These are phyloP conservation scores for Helarctos malayanus DNA, from an alignment of 2,797 vertebrate species.

Conservation along the genomic window DNA sequence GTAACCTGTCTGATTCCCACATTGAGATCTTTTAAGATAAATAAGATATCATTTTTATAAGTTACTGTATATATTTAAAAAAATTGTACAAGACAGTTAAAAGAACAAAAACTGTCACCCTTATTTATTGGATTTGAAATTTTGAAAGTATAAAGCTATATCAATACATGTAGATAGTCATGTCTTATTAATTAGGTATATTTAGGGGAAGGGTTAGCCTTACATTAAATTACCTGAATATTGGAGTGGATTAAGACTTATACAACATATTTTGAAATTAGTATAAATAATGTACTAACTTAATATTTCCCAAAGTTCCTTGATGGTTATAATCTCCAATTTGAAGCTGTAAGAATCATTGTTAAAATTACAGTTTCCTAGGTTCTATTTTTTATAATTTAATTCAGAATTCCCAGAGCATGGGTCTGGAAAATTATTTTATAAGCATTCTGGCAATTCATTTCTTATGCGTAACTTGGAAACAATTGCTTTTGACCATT, in stretches of 20 bases:
- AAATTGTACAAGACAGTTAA: background rate
- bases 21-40: background rate
- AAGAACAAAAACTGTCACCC: background rate
- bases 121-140: background rate
- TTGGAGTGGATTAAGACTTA: background rate
- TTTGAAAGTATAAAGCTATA: background rate
- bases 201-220: background rate
- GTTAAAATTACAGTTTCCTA: constrained; percentile 21
- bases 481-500: background rate
- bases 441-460: background rate
- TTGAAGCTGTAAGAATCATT: background rate
- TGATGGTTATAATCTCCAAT: background rate
- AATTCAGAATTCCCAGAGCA: background rate
- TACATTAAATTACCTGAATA: background rate
- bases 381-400: background rate
- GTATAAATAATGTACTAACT: background rate
- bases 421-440: background rate
- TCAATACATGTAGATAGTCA: background rate
- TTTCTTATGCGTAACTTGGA: background rate
- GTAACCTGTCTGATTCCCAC: background rate
- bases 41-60: background rate
- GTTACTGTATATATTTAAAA: background rate
- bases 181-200: background rate
- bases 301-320: background rate
- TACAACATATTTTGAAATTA: background rate